Percentiles rank a stretch among this genome's conserved stretches.
Conservation (phyloP, 64 coral and sea anemone species). For the Platygyra sinensis region DNA sequence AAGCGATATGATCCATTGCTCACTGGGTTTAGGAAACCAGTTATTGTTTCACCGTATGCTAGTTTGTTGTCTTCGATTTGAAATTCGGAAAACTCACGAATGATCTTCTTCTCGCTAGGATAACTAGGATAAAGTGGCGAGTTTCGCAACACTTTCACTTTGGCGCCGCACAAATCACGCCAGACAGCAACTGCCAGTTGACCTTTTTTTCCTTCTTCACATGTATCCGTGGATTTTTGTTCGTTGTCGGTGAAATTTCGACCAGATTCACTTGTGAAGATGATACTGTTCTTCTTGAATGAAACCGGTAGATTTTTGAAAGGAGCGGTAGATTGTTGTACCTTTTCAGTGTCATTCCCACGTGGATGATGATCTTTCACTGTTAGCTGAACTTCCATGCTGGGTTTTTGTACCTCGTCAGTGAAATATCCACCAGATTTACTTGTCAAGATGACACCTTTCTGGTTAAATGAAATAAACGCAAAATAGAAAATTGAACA, state of each 20-base stretch:
- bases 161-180: neutral
- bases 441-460: too few species aligned
- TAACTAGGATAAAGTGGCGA: neutral
- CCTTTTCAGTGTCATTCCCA: too few species aligned
- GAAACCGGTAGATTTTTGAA: too few species aligned
- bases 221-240: neutral
- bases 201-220: neutral
- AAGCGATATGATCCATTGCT: conserved; percentile 24
- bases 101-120: neutral
- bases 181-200: neutral
- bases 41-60: conserved; percentile 28
- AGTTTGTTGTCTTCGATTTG: neutral
- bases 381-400: too few species aligned
- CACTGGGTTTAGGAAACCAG: conserved; percentile 53
- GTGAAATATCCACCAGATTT: too few species aligned
- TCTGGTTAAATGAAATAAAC: too few species aligned
- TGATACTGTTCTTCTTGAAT: too few species aligned
- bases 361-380: too few species aligned
- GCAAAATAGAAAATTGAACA: too few species aligned
- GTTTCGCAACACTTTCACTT: neutral
- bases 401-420: too few species aligned
- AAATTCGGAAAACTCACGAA: neutral
- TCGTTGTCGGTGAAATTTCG: neutral
- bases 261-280: too few species aligned
- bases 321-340: too few species aligned